Evolutionary conservation across 2,113 vertebrate species (phyloP).

Genomic region (Bucco capensis): DNA sequence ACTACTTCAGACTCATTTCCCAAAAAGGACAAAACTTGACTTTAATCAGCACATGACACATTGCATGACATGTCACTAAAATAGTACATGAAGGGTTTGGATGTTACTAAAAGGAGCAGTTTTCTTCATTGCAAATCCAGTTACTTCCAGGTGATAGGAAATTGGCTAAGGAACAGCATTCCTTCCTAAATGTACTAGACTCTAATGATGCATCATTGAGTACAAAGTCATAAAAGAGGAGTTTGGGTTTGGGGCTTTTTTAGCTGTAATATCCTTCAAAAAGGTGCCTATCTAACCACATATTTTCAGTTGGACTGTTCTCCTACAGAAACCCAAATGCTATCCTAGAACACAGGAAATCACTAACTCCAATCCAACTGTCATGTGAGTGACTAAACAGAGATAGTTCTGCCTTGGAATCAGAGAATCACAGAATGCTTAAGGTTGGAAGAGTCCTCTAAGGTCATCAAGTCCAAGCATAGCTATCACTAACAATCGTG

Average conservation of each 20-base stretch:
- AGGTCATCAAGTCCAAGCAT: too few relatives aligned
- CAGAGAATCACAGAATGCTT: too few relatives aligned
- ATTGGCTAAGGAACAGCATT: not conserved
- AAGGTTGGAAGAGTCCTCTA: too few relatives aligned
- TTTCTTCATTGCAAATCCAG: not conserved
- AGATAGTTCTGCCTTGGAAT: not conserved
- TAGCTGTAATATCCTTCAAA: not conserved
- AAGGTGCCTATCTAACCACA: not conserved
- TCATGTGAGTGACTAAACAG: not conserved
- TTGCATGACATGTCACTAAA: not conserved
- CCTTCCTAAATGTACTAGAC: not conserved
- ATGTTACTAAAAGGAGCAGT: not conserved
- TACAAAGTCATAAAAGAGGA: not conserved
- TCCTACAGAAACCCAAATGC: not conserved
- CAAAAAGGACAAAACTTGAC: slow-evolving; percentile 20
- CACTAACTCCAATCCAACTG: not conserved
- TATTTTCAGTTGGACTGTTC: not conserved
- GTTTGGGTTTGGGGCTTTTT: not conserved
- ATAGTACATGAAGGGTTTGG: not conserved
- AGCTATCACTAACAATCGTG: too few relatives aligned
- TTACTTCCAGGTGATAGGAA: not conserved
- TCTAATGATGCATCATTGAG: not conserved
- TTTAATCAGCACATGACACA: slow-evolving; percentile 10
- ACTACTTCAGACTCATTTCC: not conserved
- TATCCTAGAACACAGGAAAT: not conserved